These are phyloP conservation scores for Entelurus aequoreus DNA, from an alignment of 2,113 vertebrate genomes.

Conservation along the genomic window DNA sequence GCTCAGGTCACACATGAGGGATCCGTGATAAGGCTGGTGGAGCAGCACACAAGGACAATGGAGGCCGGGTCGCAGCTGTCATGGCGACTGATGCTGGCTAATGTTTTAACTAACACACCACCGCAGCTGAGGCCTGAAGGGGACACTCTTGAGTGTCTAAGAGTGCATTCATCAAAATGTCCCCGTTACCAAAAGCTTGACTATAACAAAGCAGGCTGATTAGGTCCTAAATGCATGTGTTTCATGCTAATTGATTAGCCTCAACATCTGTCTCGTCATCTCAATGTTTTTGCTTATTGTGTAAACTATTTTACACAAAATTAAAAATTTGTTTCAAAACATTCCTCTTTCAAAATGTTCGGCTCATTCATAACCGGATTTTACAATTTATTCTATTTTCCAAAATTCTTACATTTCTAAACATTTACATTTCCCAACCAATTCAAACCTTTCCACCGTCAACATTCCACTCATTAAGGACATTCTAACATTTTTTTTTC, in stretches of 20 bases:
- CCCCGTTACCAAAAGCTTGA: conserved; percentile 8
- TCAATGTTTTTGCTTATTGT: not conserved
- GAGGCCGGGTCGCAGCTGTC: conserved; percentile 50
- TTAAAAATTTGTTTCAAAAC: no score
- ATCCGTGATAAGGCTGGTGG: conserved; percentile 35
- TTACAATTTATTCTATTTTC: no score
- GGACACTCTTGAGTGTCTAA: conserved; percentile 40
- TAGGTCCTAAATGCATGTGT: conserved; percentile 2
- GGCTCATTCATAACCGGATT: no score
- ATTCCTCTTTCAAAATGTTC: no score
- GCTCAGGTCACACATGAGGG: conserved; percentile 52
- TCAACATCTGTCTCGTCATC: not conserved
- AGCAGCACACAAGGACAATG: conserved; percentile 23
- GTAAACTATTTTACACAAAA: no score
- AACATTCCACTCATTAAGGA: no score
- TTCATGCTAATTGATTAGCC: not conserved
- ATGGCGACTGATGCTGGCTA: conserved; percentile 23
- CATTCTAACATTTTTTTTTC: no score
- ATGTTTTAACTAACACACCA: conserved; percentile 45
- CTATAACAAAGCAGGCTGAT: conserved; percentile 20
- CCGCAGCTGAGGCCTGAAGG: conserved; percentile 59
- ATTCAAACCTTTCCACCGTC: no score
- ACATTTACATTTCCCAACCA: no score
- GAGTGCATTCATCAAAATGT: conserved; percentile 50
- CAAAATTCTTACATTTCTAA: no score